Evolutionary conservation across 1,140 invertebrate species (phyloP).

Genomic region (Lordiphosa collinella): DNA sequence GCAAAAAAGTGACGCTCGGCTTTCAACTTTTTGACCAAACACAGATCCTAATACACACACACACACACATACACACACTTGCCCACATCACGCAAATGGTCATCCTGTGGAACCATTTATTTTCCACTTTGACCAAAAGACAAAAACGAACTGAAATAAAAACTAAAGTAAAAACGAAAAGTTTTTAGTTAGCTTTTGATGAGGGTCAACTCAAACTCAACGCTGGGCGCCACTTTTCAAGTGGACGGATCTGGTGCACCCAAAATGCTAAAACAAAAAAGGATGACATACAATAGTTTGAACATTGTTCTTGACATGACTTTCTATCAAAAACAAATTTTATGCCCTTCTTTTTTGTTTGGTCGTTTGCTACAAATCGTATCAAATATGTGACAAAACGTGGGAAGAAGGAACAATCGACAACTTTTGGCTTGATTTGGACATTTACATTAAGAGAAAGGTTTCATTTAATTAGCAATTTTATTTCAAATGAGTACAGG

Average conservation of each 20-base stretch:
- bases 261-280: constrained; percentile 20
- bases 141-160: constrained; percentile 44
- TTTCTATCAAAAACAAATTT: constrained; percentile 77
- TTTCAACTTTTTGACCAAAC: constrained; percentile 69
- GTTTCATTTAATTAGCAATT: background rate
- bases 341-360: constrained; percentile 60
- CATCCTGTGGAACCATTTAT: constrained; percentile 77
- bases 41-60: constrained; percentile 13
- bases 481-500: too few species aligned
- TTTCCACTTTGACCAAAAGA: constrained; percentile 73
- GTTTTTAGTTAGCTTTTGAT: constrained; percentile 78
- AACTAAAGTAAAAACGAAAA: constrained; percentile 64
- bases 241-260: constrained; percentile 22
- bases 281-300: constrained; percentile 66
- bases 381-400: constrained; percentile 31
- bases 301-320: constrained; percentile 75
- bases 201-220: constrained; percentile 74
- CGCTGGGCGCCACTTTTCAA: constrained; percentile 67
- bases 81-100: constrained; percentile 66
- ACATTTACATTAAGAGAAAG: constrained; percentile 2
- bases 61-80: constrained; percentile 15
- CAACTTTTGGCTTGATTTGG: constrained; percentile 16
- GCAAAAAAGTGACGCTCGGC: constrained; percentile 64
- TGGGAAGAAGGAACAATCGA: constrained; percentile 10
- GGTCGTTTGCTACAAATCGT: constrained; percentile 36